Evolutionary conservation across 1,140 invertebrate species (phyloP), one percentile per base, ranked within the genome.

Genomic region (Pseudomyrmex concolor): DNA sequence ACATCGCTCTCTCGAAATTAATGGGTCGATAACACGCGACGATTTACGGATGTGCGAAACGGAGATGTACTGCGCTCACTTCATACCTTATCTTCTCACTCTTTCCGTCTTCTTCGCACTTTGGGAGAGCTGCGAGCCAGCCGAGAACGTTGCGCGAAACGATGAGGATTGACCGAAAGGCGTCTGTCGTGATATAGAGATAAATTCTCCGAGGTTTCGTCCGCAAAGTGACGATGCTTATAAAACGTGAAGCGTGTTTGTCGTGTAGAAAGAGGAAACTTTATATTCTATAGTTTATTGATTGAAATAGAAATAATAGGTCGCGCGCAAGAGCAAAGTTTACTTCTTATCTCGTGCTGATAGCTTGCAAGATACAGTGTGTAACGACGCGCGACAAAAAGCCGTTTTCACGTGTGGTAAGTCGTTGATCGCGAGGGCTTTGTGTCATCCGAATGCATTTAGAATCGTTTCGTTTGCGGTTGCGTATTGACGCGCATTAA

Each of bases 211-310:
- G 51, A 81, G 84, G 82, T 86, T 88, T 63, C 72, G 34, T 34
- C 34, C 74, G 72, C 67, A 90, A 91, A 91, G 89, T 89, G 85
- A 87, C 78, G 85, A 89, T 90, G 84, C 89, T 84, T 91, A 86
- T 90, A 89, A 34, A 84, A 87, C 60, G 70, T 19, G 70, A 54
- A 55, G 43, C 68, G 10, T 86, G 74, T 86, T 81, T 78, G n/a
- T 51, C 54, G 50, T 59, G 45, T 34, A 34, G 34, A 34, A 34
- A 64, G 70, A 25, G 80, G 83, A 13, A 70, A 83, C 66, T 66
- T 77, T 74, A 84, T 84, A 86, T 82, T 74, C 77, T 70, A 84
- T 86, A 77, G 68, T 54, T 51, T 15, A 17, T 72, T 59, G 70
- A n/a, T n/a, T n/a, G n/a, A 34, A 34, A 12, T 71, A 71, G 66